phyloP scores from a whole-genome alignment of 2,888 invertebrate species.

The Steinernema scapterisci region DNA sequence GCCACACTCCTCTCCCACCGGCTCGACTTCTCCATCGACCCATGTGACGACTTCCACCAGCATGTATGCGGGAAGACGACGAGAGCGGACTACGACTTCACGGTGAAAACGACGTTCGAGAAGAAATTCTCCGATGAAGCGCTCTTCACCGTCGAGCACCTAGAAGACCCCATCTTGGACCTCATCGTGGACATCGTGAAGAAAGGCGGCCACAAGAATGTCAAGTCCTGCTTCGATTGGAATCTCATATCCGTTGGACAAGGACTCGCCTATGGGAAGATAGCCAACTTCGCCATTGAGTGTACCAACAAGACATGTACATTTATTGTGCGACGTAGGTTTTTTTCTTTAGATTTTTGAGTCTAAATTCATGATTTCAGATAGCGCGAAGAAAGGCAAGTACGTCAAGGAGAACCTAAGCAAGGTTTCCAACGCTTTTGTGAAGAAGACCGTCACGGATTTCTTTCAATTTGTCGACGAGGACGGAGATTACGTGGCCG shows the following conservation, averaged over 20 bases:
- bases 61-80: background rate
- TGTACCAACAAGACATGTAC: background rate
- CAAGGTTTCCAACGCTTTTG: background rate
- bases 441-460: background rate
- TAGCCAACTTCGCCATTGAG: background rate
- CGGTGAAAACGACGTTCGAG: background rate
- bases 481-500: too few species aligned
- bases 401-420: background rate
- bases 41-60: background rate
- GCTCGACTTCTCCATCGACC: background rate
- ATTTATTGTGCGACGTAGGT: background rate
- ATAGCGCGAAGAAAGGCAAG: background rate
- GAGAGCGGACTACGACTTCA: background rate
- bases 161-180: constrained; percentile 6
- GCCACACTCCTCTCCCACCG: background rate
- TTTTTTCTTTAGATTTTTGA: background rate
- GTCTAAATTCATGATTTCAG: background rate
- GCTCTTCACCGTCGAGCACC: background rate
- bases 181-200: constrained; percentile 1
- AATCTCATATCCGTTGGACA: background rate
- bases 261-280: background rate
- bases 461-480: background rate
- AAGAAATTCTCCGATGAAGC: background rate
- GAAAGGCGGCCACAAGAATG: background rate
- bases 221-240: background rate